These are phyloP conservation scores for Morpho achilles DNA, from an alignment of 2,888 invertebrate genomes.

Conservation along the genomic window DNA sequence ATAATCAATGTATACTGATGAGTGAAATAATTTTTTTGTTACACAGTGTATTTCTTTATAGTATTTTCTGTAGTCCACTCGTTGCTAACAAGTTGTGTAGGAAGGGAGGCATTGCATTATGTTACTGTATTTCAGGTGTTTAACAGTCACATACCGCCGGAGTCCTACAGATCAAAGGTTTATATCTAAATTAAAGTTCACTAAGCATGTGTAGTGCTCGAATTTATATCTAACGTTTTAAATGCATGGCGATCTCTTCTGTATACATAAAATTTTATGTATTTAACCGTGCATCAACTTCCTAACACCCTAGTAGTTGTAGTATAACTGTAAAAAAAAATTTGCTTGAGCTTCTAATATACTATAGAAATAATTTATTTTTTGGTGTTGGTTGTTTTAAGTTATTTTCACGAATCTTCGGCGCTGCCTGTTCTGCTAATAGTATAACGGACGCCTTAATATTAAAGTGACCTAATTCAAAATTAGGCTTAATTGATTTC, in stretches of 20 bases:
- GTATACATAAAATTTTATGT: conserved; percentile 36
- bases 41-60: conserved; percentile 1
- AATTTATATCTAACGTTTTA: conserved; percentile 41
- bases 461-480: too few species aligned
- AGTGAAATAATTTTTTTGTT: too few species aligned
- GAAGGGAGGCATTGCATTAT: conserved; percentile 67
- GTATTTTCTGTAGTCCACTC: background rate
- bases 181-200: conserved; percentile 79
- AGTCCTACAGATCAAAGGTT: conserved; percentile 95
- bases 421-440: too few species aligned
- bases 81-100: conserved; percentile 20
- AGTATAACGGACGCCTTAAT: too few species aligned
- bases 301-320: conserved; percentile 10
- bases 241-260: conserved; percentile 54
- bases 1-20: too few species aligned
- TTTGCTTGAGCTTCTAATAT: conserved; percentile 25
- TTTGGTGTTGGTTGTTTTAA: conserved; percentile 53
- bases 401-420: too few species aligned
- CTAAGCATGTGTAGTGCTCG: conserved; percentile 72
- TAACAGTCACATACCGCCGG: conserved; percentile 96
- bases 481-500: background rate
- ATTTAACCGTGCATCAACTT: conserved; percentile 34
- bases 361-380: conserved; percentile 40
- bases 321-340: background rate
- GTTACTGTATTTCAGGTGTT: conserved; percentile 89